Evolutionary conservation across 2,888 invertebrate species (phyloP).

Genomic region (Drosophila macrospina): DNA sequence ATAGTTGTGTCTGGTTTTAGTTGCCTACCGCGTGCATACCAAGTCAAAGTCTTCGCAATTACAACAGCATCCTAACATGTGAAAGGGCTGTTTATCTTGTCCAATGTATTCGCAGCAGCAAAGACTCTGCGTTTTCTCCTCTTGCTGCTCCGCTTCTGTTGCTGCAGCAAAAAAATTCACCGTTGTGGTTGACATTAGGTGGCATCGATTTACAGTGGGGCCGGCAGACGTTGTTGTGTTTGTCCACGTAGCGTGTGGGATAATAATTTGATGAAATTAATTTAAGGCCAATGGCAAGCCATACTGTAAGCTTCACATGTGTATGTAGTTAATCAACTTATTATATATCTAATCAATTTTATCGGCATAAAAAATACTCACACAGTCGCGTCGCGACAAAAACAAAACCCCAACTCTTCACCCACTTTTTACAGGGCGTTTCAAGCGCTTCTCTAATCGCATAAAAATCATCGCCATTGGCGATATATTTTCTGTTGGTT

Average conservation of each 20-base stretch:
- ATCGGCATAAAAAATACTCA: constrained; percentile 35
- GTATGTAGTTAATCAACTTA: constrained; percentile 3
- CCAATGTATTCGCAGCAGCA: constrained; percentile 88
- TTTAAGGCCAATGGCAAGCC: constrained; percentile 14
- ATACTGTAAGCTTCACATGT: constrained; percentile 17
- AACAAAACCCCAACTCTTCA: constrained; percentile 54
- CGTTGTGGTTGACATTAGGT: constrained; percentile 20
- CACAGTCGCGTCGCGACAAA: constrained; percentile 41
- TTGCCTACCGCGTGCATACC: constrained; percentile 86
- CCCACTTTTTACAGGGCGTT: constrained; percentile 39
- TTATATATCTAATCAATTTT: constrained; percentile 8
- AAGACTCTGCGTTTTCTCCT: constrained; percentile 70
- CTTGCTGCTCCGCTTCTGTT: constrained; percentile 32
- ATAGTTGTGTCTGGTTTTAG: neutral
- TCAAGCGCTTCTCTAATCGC: neutral
- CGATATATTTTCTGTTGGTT: constrained; percentile 25
- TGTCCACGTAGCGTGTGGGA: constrained; percentile 55
- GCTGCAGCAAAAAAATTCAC: constrained; percentile 46
- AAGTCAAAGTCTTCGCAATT: constrained; percentile 87
- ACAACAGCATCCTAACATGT: constrained; percentile 87
- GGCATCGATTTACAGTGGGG: constrained; percentile 47
- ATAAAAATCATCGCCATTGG: constrained; percentile 19
- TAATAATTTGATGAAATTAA: constrained; percentile 41
- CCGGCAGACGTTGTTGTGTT: constrained; percentile 15
- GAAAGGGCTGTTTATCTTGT: constrained; percentile 85